A percentile compares a stretch with the other conserved stretches of the same genome.
These are phyloP conservation scores for Phrynosoma platyrhinos DNA, from an alignment of 2,113 vertebrate genomes.

Conservation along the genomic window DNA sequence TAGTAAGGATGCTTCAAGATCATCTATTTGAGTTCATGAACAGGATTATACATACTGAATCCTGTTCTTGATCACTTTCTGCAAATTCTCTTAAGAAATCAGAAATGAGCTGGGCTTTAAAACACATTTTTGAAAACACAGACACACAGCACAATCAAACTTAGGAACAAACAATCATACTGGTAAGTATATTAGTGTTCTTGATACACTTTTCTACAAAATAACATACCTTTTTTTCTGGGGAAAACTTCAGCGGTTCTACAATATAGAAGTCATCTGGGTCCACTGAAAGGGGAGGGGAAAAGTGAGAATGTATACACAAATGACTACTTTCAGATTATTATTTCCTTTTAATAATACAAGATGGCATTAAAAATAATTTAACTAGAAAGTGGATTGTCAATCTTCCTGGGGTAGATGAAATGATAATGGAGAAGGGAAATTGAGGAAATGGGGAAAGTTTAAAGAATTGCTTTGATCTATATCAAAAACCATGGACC, in stretches of 20 bases:
- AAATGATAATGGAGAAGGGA: too few relatives aligned
- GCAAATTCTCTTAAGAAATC: not conserved
- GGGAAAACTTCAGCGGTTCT: conserved; percentile 97
- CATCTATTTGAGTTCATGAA: not conserved
- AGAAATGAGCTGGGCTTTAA: not conserved
- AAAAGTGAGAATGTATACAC: conserved; percentile 56
- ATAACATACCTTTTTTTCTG: conserved; percentile 95
- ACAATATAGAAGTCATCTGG: conserved; percentile 98
- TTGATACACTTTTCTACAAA: not conserved
- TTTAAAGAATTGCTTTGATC: too few relatives aligned
- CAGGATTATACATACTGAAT: not conserved
- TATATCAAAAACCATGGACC: too few relatives aligned
- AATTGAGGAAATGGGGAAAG: too few relatives aligned
- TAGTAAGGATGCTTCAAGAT: not conserved
- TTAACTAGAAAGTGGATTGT: not conserved
- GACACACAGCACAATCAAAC: not conserved
- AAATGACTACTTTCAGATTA: not conserved
- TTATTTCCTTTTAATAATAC: not conserved
- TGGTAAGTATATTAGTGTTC: not conserved
- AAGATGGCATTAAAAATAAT: not conserved
- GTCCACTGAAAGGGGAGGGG: conserved; percentile 86
- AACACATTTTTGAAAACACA: not conserved
- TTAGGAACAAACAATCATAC: not conserved
- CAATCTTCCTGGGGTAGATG: too few relatives aligned
- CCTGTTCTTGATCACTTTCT: not conserved